These are phyloP conservation scores for Mystacornis crossleyi DNA, from an alignment of 2,113 vertebrate species.

Conservation along the genomic window DNA sequence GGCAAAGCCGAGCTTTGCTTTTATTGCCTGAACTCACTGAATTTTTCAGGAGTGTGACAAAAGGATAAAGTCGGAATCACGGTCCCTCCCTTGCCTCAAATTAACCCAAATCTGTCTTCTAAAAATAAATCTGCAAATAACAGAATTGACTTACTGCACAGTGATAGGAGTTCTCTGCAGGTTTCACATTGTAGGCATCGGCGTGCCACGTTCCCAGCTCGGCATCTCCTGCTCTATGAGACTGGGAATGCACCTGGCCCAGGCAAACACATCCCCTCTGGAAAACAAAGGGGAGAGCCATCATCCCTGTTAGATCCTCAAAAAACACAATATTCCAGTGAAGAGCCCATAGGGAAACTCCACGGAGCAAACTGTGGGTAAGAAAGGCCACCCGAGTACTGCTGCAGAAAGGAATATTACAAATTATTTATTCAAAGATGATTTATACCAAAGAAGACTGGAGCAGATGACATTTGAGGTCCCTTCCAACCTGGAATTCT, in stretches of 20 bases:
- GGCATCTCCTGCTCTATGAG: neutral
- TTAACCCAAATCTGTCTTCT: neutral
- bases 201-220: accelerated
- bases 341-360: neutral
- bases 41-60: neutral
- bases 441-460: neutral
- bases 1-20: neutral
- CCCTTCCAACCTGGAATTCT: neutral
- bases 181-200: neutral
- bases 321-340: neutral
- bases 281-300: neutral
- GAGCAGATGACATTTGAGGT: neutral
- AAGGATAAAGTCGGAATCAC: neutral
- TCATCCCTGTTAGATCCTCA: neutral
- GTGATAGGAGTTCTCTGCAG: neutral
- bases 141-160: neutral
- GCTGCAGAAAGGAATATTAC: neutral
- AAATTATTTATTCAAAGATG: neutral
- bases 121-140: neutral
- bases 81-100: neutral
- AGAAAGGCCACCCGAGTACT: neutral
- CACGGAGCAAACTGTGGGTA: accelerated
- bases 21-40: neutral
- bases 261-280: neutral
- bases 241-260: neutral